phyloP scores from a whole-genome alignment of 2,797 vertebrate species.

The Microtus obscurus region DNA sequence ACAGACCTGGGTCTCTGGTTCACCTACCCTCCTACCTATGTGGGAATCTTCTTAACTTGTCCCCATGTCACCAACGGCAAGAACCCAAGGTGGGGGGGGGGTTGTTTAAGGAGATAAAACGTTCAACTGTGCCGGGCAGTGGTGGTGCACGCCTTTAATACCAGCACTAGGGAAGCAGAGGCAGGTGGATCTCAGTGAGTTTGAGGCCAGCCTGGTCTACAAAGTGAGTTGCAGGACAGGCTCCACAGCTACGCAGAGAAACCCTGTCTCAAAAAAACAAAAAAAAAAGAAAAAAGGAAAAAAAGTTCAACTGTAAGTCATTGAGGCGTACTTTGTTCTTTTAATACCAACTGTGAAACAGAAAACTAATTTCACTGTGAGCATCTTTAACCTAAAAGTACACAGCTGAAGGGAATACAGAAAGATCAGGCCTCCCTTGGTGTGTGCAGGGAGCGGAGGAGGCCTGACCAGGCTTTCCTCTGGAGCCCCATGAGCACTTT shows the following conservation, averaged over 20 bases:
- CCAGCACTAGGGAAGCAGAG: too few species aligned
- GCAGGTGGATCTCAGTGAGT: too few species aligned
- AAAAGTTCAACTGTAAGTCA: background rate
- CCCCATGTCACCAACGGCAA: background rate
- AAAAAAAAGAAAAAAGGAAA: too few species aligned
- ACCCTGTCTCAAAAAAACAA: too few species aligned
- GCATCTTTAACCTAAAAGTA: conserved; percentile 63
- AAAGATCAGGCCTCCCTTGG: background rate
- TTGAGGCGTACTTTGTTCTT: conserved; percentile 37
- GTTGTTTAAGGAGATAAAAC: conserved; percentile 21
- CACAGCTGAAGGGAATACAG: background rate
- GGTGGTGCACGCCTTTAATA: too few species aligned
- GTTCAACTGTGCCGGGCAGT: background rate
- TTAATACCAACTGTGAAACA: conserved; percentile 60
- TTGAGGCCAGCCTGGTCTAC: too few species aligned
- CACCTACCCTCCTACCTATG: background rate
- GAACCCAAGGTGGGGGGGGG: background rate
- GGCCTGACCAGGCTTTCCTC: background rate
- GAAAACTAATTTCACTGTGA: background rate
- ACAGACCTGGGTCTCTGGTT: background rate
- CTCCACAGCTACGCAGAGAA: too few species aligned
- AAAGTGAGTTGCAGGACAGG: too few species aligned
- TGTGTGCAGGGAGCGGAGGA: background rate
- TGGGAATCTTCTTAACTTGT: background rate
- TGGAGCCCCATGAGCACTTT: background rate